Conservation (phyloP, 2,797 vertebrate genomes). For the Tadarida brasiliensis region DNA sequence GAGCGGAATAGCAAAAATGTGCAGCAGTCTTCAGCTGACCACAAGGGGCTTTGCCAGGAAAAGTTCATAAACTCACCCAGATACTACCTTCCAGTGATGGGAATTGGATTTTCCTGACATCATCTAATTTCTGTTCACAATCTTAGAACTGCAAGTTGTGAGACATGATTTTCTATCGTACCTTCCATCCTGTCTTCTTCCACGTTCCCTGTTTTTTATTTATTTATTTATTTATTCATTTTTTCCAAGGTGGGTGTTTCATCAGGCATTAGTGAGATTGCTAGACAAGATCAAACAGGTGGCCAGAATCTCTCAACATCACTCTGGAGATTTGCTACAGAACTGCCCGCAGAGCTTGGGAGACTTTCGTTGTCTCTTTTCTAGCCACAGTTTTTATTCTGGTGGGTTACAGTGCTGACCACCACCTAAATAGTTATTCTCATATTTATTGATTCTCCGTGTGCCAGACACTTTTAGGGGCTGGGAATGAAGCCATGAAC, state of each 20-base stretch:
- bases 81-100: neutral
- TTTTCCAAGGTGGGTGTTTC: neutral
- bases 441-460: neutral
- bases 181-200: neutral
- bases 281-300: neutral
- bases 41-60: neutral
- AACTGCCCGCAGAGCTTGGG: neutral
- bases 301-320: neutral
- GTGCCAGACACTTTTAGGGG: neutral
- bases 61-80: neutral
- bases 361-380: fast-evolving
- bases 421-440: neutral
- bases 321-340: neutral
- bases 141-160: neutral
- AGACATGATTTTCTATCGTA: neutral
- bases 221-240: neutral
- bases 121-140: neutral
- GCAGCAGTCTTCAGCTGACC: neutral
- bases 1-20: neutral
- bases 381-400: neutral
- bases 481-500: neutral
- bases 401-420: neutral
- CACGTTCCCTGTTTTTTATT: too few relatives aligned
- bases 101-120: neutral
- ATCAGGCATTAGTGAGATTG: neutral